A percentile compares a stretch with the other conserved stretches of the same genome.
These are phyloP conservation scores for Pelosia muscerda DNA, from an alignment of 2,888 invertebrate genomes.

Conservation along the genomic window DNA sequence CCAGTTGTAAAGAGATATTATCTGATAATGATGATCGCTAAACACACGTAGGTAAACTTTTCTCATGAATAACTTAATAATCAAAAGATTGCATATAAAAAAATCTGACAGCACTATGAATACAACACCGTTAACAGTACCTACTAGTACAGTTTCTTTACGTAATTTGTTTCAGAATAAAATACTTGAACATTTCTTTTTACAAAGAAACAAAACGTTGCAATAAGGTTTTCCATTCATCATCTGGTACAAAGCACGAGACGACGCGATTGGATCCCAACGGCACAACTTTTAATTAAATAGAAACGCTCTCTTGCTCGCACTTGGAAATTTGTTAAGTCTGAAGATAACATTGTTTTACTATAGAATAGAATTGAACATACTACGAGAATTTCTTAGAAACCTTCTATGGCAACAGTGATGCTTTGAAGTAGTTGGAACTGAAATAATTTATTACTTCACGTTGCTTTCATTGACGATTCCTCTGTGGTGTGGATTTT, in stretches of 20 bases:
- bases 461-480: neutral
- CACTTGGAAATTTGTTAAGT: constrained; percentile 69
- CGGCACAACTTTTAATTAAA: constrained; percentile 76
- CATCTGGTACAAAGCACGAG: constrained; percentile 58
- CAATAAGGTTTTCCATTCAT: constrained; percentile 55
- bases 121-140: neutral
- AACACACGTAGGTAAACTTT: no score
- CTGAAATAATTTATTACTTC: neutral
- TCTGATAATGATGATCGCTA: neutral
- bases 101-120: neutral
- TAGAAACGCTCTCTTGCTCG: constrained; percentile 63
- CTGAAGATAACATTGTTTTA: constrained; percentile 66
- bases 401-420: constrained; percentile 26
- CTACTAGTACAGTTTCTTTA: neutral
- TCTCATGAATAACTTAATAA: neutral
- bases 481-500: no score
- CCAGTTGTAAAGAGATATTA: neutral
- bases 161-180: constrained; percentile 16
- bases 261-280: constrained; percentile 55
- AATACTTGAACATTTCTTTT: constrained; percentile 28
- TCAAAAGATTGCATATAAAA: neutral
- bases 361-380: constrained; percentile 45
- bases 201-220: constrained; percentile 36
- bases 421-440: constrained; percentile 1
- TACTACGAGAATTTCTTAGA: constrained; percentile 38